Percentiles rank a stretch among this genome's conserved stretches.
phyloP scores from a whole-genome alignment of 2,888 invertebrate species.

The Tipula vernalis region DNA sequence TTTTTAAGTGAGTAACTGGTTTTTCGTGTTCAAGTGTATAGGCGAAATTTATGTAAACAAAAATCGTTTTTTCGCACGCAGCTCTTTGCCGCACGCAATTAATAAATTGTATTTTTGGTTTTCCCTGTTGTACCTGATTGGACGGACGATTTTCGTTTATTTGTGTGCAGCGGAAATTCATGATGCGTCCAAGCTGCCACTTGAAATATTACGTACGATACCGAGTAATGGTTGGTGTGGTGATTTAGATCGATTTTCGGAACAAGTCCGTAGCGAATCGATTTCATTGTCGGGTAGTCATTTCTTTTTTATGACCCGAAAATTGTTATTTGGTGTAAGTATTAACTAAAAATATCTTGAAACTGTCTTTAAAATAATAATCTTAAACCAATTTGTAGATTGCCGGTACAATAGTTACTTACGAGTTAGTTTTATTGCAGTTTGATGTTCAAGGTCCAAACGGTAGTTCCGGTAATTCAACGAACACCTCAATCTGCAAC shows the following conservation, averaged over 20 bases:
- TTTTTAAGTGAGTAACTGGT: conserved; percentile 10
- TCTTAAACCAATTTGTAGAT: not conserved
- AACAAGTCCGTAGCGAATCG: not conserved
- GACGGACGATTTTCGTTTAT: conserved; percentile 34
- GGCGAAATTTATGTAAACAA: not conserved
- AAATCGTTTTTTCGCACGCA: not conserved
- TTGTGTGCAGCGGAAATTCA: conserved; percentile 36
- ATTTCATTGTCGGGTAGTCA: not conserved
- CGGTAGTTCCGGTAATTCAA: not conserved
- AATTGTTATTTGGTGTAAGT: not conserved
- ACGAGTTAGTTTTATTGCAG: conserved; percentile 9
- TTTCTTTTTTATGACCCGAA: conserved; percentile 5
- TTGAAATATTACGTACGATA: conserved; percentile 30
- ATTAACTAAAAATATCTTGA: not conserved
- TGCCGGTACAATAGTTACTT: conserved; percentile 6
- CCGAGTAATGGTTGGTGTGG: conserved; percentile 4
- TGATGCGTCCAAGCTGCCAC: conserved; percentile 35
- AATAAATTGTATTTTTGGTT: conserved; percentile 36
- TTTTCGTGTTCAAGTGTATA: not conserved
- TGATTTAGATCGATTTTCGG: conserved; percentile 8
- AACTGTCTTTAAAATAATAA: not conserved
- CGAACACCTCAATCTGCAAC: not conserved
- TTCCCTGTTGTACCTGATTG: conserved; percentile 36
- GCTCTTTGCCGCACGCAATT: conserved; percentile 20
- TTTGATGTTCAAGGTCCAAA: not conserved